These are phyloP conservation scores for Thecophora atra DNA, from an alignment of 2,888 invertebrate genomes.

Conservation along the genomic window DNA sequence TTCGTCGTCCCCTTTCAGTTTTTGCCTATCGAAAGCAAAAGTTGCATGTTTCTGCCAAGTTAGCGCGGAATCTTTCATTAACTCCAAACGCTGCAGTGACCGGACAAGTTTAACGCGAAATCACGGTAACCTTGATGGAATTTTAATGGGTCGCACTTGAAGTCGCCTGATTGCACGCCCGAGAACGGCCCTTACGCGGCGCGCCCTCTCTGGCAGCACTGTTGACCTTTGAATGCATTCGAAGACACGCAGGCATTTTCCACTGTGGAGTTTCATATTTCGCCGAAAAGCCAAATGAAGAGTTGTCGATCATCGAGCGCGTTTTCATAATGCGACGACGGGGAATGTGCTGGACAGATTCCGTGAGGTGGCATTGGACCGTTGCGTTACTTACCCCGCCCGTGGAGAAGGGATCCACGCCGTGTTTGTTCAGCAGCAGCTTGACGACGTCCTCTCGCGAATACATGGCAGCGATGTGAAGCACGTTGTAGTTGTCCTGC, in stretches of 20 bases:
- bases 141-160: conserved; percentile 38
- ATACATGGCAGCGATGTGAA: conserved; percentile 94
- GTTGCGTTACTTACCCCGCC: conserved; percentile 83
- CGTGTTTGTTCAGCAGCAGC: conserved; percentile 84
- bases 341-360: background rate
- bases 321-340: conserved; percentile 12
- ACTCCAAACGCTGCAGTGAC: conserved; percentile 7
- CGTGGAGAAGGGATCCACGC: conserved; percentile 90
- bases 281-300: background rate
- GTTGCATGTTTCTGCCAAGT: conserved; percentile 2
- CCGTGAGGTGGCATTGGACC: background rate
- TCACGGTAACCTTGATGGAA: conserved; percentile 33
- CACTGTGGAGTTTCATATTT: conserved; percentile 14
- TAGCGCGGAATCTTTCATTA: conserved; percentile 7
- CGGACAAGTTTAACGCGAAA: background rate
- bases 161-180: background rate
- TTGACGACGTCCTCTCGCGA: conserved; percentile 95
- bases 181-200: too few species aligned
- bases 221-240: conserved; percentile 45
- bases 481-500: conserved; percentile 95
- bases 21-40: background rate
- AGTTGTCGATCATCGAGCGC: background rate
- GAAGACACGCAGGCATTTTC: conserved; percentile 46
- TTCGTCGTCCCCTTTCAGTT: background rate
- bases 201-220: too few species aligned